Base-by-base conservation (phyloP, 1,140 invertebrate genomes). In the Caerostris darwini region DNA sequence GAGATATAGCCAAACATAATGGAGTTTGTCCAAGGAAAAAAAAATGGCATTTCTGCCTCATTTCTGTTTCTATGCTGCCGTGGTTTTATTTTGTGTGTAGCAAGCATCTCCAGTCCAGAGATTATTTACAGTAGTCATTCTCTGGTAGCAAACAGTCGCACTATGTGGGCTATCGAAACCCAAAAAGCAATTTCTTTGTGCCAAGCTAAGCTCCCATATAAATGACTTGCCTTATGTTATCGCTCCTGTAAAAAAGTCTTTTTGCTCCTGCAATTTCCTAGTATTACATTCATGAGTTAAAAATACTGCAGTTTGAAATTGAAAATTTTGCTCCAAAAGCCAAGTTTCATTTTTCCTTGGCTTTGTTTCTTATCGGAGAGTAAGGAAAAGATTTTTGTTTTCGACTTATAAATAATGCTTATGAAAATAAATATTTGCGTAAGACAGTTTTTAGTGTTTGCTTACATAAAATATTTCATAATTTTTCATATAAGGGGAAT, bases 121-220 rank as follows among this genome's bases (percentile, higher is more conserved):
- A 59, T 85, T 85, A 85, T 85, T 85, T 85, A 85, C 82, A 85
- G 54, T 58, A 59, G 82, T 59, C 82, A 85, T 85, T n/a, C 17
- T 34, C 17, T 19, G 17, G 34, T 8, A 8, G 82, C 57, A 59
- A 85, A 59, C 54, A 85, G 57, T 85, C 54, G 54, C 17, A 58
- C 14, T 58, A 85, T 77, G 69, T 34, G 8, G 12, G 69, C 69
- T 34, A 77, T 77, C 69, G 69, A 77, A 77, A 77, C n/a, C 82
- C 54, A 85, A 85, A 85, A 85, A 85, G 82, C 82, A 58, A 85
- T 85, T 85, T 85, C 82, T 57, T 85, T 85, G 54, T 85, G 82
- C 57, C 54, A 85, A 85, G 54, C 82, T 85, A 59, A 85, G 82
- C 82, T n/a, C 8, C 82, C 57, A 59, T 85, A 85, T 85, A 85